phyloP scores from a whole-genome alignment of 1,140 invertebrate species.

The Leptopilina clavipes region DNA sequence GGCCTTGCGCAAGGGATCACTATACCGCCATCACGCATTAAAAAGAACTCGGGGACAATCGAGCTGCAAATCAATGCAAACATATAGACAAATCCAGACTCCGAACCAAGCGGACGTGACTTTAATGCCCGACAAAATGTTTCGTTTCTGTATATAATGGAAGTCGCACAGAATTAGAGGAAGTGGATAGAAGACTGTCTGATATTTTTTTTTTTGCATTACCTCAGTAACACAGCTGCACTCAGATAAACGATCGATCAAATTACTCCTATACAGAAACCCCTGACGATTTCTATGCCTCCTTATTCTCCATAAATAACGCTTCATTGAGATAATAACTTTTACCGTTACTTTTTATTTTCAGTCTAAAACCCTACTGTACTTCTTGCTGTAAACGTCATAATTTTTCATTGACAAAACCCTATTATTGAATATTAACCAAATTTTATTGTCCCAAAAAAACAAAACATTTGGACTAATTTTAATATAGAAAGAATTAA shows the following conservation, averaged over 20 bases:
- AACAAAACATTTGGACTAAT: too few relatives aligned
- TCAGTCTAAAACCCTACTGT: neutral
- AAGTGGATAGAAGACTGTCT: conserved; percentile 3
- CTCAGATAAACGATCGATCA: conserved; percentile 32
- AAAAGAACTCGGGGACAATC: neutral
- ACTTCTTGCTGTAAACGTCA: neutral
- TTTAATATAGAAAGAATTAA: too few relatives aligned
- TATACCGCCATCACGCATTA: too few relatives aligned
- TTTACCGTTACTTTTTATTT: conserved; percentile 32
- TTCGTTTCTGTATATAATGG: too few relatives aligned
- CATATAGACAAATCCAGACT: neutral
- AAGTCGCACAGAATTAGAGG: conserved; percentile 7
- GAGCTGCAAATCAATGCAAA: conserved; percentile 8
- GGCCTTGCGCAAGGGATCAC: conserved; percentile 27
- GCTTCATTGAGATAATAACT: conserved; percentile 23
- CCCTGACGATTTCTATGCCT: conserved; percentile 20
- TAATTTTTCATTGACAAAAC: conserved; percentile 1
- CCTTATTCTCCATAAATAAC: conserved; percentile 16
- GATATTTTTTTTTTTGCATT: neutral
- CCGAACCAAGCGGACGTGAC: neutral
- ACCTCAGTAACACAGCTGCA: neutral
- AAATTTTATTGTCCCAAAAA: too few relatives aligned
- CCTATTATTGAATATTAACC: neutral
- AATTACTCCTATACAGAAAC: conserved; percentile 1
- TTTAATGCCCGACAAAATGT: neutral